A percentile compares a stretch with the other conserved stretches of the same genome.
Evolutionary conservation across 1,140 invertebrate genomes (phyloP).

Genomic region (Aricia agestis): DNA sequence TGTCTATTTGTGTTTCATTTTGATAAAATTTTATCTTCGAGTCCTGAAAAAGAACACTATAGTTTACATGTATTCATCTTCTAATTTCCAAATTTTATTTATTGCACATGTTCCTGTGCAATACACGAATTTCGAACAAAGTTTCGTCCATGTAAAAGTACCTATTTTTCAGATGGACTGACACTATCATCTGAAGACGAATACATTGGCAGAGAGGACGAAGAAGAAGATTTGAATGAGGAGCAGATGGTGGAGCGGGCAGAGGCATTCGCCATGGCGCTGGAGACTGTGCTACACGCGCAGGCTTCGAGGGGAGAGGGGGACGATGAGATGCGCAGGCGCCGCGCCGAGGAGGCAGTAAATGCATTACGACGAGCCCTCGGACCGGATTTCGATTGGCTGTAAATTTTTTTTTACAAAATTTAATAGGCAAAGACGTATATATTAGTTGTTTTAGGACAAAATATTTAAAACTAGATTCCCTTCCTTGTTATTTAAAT

Average conservation of each 20-base stretch:
- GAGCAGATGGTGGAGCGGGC: not conserved
- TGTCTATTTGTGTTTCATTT: too few species aligned
- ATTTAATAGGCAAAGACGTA: not conserved
- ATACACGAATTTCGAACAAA: too few species aligned
- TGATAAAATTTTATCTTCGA: too few species aligned
- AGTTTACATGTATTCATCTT: too few species aligned
- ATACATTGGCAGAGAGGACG: not conserved
- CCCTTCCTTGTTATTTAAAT: too few species aligned
- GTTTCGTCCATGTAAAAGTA: too few species aligned
- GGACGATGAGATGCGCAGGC: not conserved
- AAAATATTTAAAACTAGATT: too few species aligned
- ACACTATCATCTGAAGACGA: not conserved
- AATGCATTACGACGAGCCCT: not conserved
- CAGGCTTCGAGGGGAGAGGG: not conserved
- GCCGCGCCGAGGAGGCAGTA: not conserved
- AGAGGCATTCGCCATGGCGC: slow-evolving; percentile 2
- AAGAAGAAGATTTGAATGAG: not conserved
- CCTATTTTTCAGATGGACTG: not conserved
- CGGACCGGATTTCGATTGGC: not conserved
- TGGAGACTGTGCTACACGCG: not conserved
- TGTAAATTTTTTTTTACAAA: not conserved
- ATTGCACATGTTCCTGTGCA: too few species aligned
- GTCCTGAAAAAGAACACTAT: too few species aligned
- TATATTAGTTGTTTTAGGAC: too few species aligned
- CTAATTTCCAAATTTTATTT: too few species aligned